Base-by-base conservation (phyloP, 2,113 vertebrate species). In the Gulo gulo region DNA sequence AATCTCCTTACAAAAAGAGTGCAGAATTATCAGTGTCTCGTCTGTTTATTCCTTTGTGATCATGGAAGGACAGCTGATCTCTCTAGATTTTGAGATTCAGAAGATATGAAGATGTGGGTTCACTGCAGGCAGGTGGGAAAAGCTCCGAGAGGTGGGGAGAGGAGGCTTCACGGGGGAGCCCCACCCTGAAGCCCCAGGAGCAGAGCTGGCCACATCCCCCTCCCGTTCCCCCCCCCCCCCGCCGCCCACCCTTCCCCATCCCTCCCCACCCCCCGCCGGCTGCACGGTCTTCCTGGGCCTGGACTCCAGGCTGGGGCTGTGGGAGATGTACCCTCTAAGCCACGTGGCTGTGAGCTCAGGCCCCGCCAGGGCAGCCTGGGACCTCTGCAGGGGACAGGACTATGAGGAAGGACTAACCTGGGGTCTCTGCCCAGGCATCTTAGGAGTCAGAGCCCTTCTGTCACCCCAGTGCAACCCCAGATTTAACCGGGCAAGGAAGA, bases 1-100 rank as follows among this genome's bases (percentile, higher is more conserved):
- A 52, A 87, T 93, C 57, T 86, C 79, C 29, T 69, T 83, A 57
- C n/a, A 29, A 69, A 97, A 59, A n/a, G 82, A 67, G 59, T 61
- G 65, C 11, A 71, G 24, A 88, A 21, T 83, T 63, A 29, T 45
- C 52, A 36, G 3, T 31, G 63, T 73, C 71, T 94, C 10, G 15
- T 93, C 74, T 12, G 2, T 34, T 24, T 36, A 7, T 29, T 86
- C 14, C 34, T 78, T 79, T 94, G 73, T 55, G 36, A 23, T 83
- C 39, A 34, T 65, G n/a, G 88, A 65, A 31, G 7, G 45, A 47
- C 23, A 63, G 16, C 13, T 78, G 29, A 74, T 92, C 52, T 92
- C 26, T 92, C 39, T 16, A 47, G 79, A 67, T 50, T 2, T 4
- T 57, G 47, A 61, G n/a, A 79, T 74, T 88, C 55, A 6, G n/a